Evolutionary conservation across 2,888 invertebrate genomes (phyloP).

Genomic region (Eupithecia subfuscata): DNA sequence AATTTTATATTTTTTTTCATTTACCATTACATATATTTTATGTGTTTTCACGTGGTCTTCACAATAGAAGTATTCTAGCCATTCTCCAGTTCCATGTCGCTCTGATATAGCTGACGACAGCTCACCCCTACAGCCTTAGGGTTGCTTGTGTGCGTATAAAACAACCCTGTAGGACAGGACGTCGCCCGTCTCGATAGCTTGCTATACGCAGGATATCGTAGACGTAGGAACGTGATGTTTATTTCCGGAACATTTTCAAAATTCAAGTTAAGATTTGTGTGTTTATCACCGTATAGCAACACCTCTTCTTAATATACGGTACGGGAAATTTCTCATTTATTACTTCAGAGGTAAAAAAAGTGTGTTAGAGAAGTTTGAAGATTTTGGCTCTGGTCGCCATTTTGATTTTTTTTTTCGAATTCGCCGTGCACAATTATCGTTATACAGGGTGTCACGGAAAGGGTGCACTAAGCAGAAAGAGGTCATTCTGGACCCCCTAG

Average conservation of each 20-base stretch:
- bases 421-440: no score
- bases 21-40: neutral
- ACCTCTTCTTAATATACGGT: neutral
- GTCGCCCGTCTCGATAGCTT: constrained; percentile 17
- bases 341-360: neutral
- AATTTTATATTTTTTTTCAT: no score
- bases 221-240: neutral
- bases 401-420: no score
- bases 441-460: no score
- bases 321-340: neutral
- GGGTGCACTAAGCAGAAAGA: no score
- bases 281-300: neutral
- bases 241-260: neutral
- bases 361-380: neutral
- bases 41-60: neutral
- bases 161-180: constrained; percentile 16
- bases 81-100: neutral
- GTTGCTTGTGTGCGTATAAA: constrained; percentile 1
- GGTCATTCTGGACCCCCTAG: no score
- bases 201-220: neutral
- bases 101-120: constrained; percentile 20
- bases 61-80: neutral
- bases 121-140: constrained; percentile 11
- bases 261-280: neutral
- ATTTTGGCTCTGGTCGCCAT: no score